Percentiles rank a stretch among this genome's conserved stretches.
These are phyloP conservation scores for Helicoverpa armigera DNA, from an alignment of 1,140 invertebrate species.

Conservation along the genomic window DNA sequence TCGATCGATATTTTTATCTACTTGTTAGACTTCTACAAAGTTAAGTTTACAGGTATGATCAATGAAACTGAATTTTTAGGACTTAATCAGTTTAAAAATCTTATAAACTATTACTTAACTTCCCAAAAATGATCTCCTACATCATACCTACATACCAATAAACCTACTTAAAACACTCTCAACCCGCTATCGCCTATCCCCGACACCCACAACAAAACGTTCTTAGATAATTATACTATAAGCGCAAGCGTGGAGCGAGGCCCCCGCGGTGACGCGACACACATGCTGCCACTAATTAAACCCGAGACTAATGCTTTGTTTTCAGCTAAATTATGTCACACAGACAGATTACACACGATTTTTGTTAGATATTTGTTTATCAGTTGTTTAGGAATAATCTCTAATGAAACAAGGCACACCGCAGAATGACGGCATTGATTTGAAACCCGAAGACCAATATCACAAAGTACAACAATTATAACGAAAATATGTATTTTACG, in stretches of 20 bases:
- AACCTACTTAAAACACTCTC: not conserved
- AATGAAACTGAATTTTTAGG: too few relatives aligned
- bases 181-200: constrained; percentile 29
- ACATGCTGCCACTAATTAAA: constrained; percentile 78
- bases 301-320: constrained; percentile 39
- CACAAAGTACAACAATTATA: too few relatives aligned
- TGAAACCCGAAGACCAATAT: too few relatives aligned
- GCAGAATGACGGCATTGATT: too few relatives aligned
- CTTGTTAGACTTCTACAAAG: not conserved
- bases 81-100: too few relatives aligned
- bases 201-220: constrained; percentile 59
- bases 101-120: too few relatives aligned
- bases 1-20: too few relatives aligned
- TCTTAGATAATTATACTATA: constrained; percentile 80
- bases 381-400: too few relatives aligned
- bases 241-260: constrained; percentile 63
- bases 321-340: constrained; percentile 12
- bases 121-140: not conserved
- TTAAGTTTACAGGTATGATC: not conserved
- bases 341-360: not conserved
- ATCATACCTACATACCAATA: not conserved
- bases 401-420: too few relatives aligned
- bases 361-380: too few relatives aligned
- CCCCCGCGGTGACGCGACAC: constrained; percentile 72
- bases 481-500: too few relatives aligned